Conservation (phyloP, 2,888 invertebrate species). For the Phyllotreta striolata region DNA sequence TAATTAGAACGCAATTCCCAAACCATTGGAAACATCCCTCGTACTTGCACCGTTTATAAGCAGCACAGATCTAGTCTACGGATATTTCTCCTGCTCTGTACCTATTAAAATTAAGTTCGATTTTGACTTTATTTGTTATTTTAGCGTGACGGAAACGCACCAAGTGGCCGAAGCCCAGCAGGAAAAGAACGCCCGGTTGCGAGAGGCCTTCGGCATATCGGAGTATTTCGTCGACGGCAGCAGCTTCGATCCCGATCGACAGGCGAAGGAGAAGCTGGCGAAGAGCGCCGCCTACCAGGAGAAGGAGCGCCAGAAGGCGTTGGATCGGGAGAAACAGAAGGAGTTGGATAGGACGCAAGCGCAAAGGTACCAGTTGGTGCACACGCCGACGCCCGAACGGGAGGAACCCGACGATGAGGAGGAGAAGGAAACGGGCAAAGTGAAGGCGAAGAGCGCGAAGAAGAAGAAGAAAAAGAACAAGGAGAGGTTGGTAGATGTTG, state of each 20-base stretch:
- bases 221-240: slow-evolving; percentile 94
- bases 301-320: slow-evolving; percentile 54
- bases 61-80: no score
- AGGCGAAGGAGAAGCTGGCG: slow-evolving; percentile 68
- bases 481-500: slow-evolving; percentile 71
- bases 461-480: slow-evolving; percentile 70
- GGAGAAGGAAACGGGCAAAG: slow-evolving; percentile 50
- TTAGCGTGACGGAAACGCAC: slow-evolving; percentile 90
- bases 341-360: slow-evolving; percentile 62
- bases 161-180: slow-evolving; percentile 96
- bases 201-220: slow-evolving; percentile 94
- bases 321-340: slow-evolving; percentile 64
- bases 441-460: slow-evolving; percentile 56
- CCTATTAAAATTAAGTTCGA: no score
- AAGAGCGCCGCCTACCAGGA: slow-evolving; percentile 61
- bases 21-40: no score
- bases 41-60: no score
- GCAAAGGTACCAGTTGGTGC: slow-evolving; percentile 74
- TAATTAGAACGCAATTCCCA: no score
- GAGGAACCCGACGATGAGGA: slow-evolving; percentile 32
- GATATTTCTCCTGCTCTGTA: no score
- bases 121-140: slow-evolving; percentile 25
- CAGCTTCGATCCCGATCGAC: slow-evolving; percentile 85
- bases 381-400: slow-evolving; percentile 76
- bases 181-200: slow-evolving; percentile 91